Conservation (phyloP, 2,797 vertebrate species). For the Myotis pilosus region DNA sequence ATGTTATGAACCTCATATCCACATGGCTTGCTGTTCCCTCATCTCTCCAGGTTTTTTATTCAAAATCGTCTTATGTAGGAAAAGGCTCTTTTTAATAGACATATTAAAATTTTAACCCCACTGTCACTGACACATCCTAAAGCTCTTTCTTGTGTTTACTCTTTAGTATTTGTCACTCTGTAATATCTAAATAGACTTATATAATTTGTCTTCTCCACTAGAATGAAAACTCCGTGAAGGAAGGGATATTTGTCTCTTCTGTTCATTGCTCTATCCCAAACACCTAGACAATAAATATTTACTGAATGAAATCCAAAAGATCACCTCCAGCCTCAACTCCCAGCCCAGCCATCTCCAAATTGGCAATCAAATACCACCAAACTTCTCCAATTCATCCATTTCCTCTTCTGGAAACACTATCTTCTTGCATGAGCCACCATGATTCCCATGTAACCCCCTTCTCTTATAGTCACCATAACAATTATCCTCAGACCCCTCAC, state of each 20-base stretch:
- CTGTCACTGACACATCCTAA: not conserved
- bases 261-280: conserved; percentile 16
- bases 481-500: not conserved
- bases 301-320: conserved; percentile 14
- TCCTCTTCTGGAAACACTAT: not conserved
- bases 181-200: not conserved
- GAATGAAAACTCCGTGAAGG: not conserved
- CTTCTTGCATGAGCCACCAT: not conserved
- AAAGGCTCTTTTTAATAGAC: not conserved
- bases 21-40: not conserved
- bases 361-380: not conserved
- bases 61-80: not conserved
- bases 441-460: not conserved
- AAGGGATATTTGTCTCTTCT: not conserved
- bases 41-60: not conserved
- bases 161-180: not conserved
- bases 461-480: not conserved
- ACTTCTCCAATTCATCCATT: not conserved
- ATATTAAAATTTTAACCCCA: not conserved
- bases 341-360: conserved; percentile 3
- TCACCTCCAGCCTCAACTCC: not conserved
- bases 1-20: not conserved
- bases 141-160: not conserved
- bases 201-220: not conserved
- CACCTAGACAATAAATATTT: not conserved